Base-by-base conservation (phyloP, 2,888 invertebrate species). In the Nomada flava region DNA sequence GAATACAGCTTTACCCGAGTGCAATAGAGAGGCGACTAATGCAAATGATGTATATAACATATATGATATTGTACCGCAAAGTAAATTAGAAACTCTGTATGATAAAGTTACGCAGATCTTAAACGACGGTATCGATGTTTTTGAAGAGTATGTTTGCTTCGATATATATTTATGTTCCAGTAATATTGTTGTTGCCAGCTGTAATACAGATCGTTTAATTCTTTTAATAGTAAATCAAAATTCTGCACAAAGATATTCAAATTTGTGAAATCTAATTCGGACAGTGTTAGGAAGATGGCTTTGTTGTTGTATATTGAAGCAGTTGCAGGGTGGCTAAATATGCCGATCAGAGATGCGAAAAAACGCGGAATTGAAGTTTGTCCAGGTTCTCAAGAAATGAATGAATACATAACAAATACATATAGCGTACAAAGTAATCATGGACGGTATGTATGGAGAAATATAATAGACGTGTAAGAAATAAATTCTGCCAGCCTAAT, bases 1-100 rank as follows among this genome's bases (percentile, higher is more conserved):
- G 4, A 84, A 85, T 23, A 67, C 73, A 18, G 52, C 79, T 77
- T 55, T 93, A 55, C 93, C 93, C 9, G 64, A 73, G 0, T 92
- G 92, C 68, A 93, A 94, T 71, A 91, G 91, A 85, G 86, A 92
- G 2, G 94, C 94, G 18, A 69, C 23, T n/a, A 76, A 75, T 62
- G 84, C 89, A 5, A 82, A 88, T 65, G 91, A 93, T 65, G 91
- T 94, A 69, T 94, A 93, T 72, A 88, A 92, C 65, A 5, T 92
- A 26, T 77, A 93, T 65, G 92, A 93, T 70, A 93, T 94, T 72
- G 83, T 94, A 67, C 91, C 93, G 2, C 84, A 89, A 53, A 84
- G 86, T 57, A 89, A 91, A 80, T 76, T 94, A 42, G 84, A 91
- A 78, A 85, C 89, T 0, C 69, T 94, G 5, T 89, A 91, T 23